Base-by-base conservation (phyloP, 2,888 invertebrate genomes). In the Hydroisotoma schaefferi region DNA sequence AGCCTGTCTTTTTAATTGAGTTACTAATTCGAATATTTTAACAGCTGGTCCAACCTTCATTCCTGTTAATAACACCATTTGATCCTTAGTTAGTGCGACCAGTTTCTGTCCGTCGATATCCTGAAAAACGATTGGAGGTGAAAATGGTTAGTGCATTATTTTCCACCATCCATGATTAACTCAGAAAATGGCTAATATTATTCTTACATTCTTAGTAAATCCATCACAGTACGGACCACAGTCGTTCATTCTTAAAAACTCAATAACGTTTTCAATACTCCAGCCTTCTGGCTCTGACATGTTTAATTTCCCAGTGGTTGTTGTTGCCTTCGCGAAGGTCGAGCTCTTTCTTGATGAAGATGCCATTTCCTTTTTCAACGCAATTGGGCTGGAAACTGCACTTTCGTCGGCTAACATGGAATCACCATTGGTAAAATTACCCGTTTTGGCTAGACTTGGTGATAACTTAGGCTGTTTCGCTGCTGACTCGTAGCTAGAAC, bases 1-100 rank as follows among this genome's bases (percentile, higher is more conserved):
- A 77, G 86, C 87, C 81, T 90, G 89, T 77, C 86, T 86, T 80
- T 91, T 92, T 55, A 94, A 81, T 76, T 93, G 91, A 75, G 92
- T 90, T 75, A 95, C 90, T 69, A 95, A 83, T 80, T 94, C 92
- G 75, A 84, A 89, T 74, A 95, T 93, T 81, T 94, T 94, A 62
- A 95, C 78, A 20, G 94, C 92, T 6, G 94, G 94, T 1, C 94
- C 94, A 61, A 95, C 93, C 82, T 94, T 94, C 84, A 90, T 93
- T 71, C 90, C 88, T 25, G 93, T 85, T 66, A 93, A 80, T 74
- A 87, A 88, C 73, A 94, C 86, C 67, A 95, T 89, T 79, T 94
- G 88, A 76, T 94, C 93, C 80, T 94, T 92, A 52, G 87, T 87
- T 61, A 95, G 80, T 68, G 85, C 83, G 62, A 94, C 80, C 75